Evolutionary conservation across 2,797 vertebrate species (phyloP).

Genomic region (Hyperoplus immaculatus): DNA sequence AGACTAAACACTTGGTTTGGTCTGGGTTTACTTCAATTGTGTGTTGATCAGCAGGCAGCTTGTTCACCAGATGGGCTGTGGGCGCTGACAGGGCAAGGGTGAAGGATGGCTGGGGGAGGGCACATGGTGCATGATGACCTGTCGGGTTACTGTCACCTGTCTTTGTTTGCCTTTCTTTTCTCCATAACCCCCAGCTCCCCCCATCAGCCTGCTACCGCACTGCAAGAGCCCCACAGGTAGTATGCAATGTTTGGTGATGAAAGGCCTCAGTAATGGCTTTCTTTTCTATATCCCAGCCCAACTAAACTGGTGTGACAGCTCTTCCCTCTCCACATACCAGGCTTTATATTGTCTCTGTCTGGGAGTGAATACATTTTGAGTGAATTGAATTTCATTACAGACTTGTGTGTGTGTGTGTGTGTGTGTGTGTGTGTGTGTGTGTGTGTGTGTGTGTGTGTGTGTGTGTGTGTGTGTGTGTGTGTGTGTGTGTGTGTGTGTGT

Average conservation of each 20-base stretch:
- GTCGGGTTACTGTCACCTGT: slow-evolving; percentile 70
- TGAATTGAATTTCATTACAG: slow-evolving; percentile 70
- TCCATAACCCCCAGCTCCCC: background rate
- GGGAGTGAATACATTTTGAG: slow-evolving; percentile 58
- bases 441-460: slow-evolving; percentile 9
- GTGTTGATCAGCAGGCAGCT: slow-evolving; percentile 62
- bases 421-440: slow-evolving; percentile 15
- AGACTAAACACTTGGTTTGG: background rate
- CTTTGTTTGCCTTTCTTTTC: slow-evolving; percentile 59
- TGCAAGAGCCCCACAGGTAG: slow-evolving; percentile 71
- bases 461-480: background rate
- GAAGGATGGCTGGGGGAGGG: slow-evolving; percentile 65
- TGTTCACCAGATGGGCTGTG: slow-evolving; percentile 66
- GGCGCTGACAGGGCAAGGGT: slow-evolving; percentile 55
- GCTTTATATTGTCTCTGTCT: slow-evolving; percentile 65
- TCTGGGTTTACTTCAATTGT: slow-evolving; percentile 50
- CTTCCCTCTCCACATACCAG: slow-evolving; percentile 51
- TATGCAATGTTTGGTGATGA: slow-evolving; percentile 70
- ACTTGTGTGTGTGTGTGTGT: slow-evolving; percentile 26
- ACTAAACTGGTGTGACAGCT: slow-evolving; percentile 80
- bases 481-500: slow-evolving; percentile 11
- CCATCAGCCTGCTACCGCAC: background rate
- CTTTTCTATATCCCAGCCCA: slow-evolving; percentile 64
- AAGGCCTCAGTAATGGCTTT: slow-evolving; percentile 79
- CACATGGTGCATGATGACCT: slow-evolving; percentile 62